Evolutionary conservation across 2,113 vertebrate genomes (phyloP).

Genomic region (Grantiella picta): DNA sequence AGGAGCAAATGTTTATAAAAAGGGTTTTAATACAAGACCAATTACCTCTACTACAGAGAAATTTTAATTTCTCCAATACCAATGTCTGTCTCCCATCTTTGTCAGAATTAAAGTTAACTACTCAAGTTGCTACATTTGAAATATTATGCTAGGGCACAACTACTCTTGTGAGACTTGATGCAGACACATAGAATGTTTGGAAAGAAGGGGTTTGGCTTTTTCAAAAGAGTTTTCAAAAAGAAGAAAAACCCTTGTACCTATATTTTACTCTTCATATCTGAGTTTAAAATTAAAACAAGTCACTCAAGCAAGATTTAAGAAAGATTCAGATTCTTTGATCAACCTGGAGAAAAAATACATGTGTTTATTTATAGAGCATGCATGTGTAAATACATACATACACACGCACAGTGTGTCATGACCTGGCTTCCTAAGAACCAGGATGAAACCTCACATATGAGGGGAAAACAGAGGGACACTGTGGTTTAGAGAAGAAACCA

Average conservation of each 20-base stretch:
- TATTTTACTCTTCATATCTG: background rate
- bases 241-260: background rate
- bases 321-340: background rate
- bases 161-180: background rate
- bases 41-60: background rate
- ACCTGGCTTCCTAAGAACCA: background rate
- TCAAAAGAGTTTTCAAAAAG: background rate
- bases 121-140: background rate
- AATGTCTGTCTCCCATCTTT: background rate
- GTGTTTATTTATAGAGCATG: background rate
- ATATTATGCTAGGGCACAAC: background rate
- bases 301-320: background rate
- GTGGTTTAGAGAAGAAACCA: background rate
- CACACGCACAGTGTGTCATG: background rate
- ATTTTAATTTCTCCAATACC: background rate
- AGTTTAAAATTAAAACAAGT: background rate
- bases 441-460: background rate
- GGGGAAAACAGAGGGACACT: background rate
- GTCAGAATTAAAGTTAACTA: background rate
- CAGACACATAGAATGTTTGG: background rate
- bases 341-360: background rate
- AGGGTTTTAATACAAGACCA: background rate
- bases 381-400: background rate
- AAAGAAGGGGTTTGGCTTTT: background rate
- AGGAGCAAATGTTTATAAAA: background rate